Conservation (phyloP, 2,888 invertebrate genomes). For the Ectemnius cavifrons region DNA sequence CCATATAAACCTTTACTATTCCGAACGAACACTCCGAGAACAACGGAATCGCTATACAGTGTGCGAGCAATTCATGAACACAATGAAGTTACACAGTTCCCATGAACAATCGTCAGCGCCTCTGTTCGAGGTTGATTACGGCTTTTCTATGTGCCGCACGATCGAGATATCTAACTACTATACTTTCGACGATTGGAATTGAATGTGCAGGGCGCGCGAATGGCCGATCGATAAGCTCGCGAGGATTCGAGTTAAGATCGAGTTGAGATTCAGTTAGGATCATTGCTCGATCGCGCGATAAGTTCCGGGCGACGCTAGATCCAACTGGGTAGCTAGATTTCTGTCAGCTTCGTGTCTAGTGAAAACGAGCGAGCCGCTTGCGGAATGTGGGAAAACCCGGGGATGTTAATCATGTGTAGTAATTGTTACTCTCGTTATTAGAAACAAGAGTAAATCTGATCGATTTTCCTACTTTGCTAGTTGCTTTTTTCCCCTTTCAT, state of each 20-base stretch:
- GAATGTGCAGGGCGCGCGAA: background rate
- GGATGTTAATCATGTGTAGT: background rate
- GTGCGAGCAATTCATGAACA: conserved; percentile 19
- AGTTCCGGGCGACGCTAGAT: no score
- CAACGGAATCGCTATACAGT: background rate
- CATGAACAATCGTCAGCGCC: conserved; percentile 9
- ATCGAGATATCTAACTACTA: conserved; percentile 6
- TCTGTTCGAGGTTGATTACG: background rate
- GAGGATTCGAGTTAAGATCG: no score
- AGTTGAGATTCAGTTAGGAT: no score
- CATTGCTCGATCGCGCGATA: no score
- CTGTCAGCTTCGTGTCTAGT: background rate
- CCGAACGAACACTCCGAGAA: conserved; percentile 1
- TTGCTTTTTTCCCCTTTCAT: background rate
- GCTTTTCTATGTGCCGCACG: background rate
- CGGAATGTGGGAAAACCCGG: conserved; percentile 52
- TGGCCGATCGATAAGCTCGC: background rate
- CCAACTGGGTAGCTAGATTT: no score
- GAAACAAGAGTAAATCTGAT: background rate
- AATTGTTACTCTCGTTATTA: background rate
- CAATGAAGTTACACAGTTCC: conserved; percentile 25
- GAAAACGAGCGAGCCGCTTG: conserved; percentile 24
- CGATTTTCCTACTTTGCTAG: no score
- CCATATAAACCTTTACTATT: background rate
- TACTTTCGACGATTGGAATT: conserved; percentile 6